Evolutionary conservation across 1,140 invertebrate genomes (phyloP).

Genomic region (Caenorhabditis tropicalis): DNA sequence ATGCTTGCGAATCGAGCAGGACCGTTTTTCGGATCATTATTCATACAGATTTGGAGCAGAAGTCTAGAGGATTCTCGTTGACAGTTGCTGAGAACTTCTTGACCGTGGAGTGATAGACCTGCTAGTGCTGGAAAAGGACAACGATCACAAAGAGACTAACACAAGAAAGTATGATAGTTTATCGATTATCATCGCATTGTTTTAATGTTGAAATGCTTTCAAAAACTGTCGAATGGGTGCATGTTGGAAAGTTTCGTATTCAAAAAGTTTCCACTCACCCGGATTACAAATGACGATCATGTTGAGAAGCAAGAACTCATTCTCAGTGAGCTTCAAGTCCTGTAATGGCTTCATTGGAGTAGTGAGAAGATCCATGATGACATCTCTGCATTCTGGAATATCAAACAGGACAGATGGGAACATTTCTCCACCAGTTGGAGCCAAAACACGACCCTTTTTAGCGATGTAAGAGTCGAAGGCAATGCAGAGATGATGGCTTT

Average conservation of each 20-base stretch:
- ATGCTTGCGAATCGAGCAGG: background rate
- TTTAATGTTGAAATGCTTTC: too few species aligned
- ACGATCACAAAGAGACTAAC: background rate
- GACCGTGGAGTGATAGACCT: background rate
- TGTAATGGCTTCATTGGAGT: background rate
- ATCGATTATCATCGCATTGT: too few species aligned
- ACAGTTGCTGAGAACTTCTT: background rate
- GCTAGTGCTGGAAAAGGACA: background rate
- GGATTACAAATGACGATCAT: slow-evolving; percentile 25
- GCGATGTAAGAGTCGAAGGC: background rate
- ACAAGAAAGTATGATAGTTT: background rate
- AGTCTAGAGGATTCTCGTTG: background rate
- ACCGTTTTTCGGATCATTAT: background rate
- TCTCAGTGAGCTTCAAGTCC: background rate
- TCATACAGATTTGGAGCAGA: background rate
- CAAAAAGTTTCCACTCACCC: background rate
- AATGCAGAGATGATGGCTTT: background rate
- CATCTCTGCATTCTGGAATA: background rate
- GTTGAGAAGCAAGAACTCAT: slow-evolving; percentile 1
- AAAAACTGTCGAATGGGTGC: too few species aligned
- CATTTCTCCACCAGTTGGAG: slow-evolving; percentile 13
- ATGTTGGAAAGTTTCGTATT: too few species aligned
- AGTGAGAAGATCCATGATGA: background rate
- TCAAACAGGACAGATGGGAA: background rate
- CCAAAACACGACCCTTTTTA: background rate